A percentile compares a stretch with the other conserved stretches of the same genome.
These are phyloP conservation scores for Scotopteryx bipunctaria DNA, from an alignment of 2,888 invertebrate species.

Conservation along the genomic window DNA sequence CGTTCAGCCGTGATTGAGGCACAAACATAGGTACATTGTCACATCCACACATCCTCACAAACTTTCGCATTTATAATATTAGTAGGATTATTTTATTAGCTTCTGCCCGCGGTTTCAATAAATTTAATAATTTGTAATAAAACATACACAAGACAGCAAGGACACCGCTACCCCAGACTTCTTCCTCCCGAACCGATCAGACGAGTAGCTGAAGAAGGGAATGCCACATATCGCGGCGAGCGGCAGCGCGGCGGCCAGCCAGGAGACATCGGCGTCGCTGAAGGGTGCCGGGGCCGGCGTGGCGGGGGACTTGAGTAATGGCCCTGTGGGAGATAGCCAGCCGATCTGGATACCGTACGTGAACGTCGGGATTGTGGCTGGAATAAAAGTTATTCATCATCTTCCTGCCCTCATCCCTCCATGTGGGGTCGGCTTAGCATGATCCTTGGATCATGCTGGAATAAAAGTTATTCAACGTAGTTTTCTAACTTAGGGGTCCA, in stretches of 20 bases:
- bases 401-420: no score
- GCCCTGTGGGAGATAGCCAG: constrained; percentile 79
- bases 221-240: constrained; percentile 77
- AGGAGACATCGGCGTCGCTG: constrained; percentile 62
- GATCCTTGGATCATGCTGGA: no score
- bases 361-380: constrained; percentile 78
- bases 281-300: constrained; percentile 59
- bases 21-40: no score
- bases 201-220: constrained; percentile 74
- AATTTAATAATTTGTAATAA: no score
- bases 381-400: no score
- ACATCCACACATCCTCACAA: no score
- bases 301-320: constrained; percentile 59
- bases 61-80: no score
- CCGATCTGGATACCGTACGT: constrained; percentile 79
- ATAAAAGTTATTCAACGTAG: no score
- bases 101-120: no score
- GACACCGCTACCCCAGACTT: constrained; percentile 74
- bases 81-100: no score
- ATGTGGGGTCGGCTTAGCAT: no score
- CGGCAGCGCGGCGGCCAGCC: constrained; percentile 79
- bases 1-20: not conserved
- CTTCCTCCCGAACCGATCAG: constrained; percentile 76
- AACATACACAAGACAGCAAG: constrained; percentile 76
- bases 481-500: no score